These are phyloP conservation scores for Falco columbarius DNA, from an alignment of 2,797 vertebrate species.

Conservation along the genomic window DNA sequence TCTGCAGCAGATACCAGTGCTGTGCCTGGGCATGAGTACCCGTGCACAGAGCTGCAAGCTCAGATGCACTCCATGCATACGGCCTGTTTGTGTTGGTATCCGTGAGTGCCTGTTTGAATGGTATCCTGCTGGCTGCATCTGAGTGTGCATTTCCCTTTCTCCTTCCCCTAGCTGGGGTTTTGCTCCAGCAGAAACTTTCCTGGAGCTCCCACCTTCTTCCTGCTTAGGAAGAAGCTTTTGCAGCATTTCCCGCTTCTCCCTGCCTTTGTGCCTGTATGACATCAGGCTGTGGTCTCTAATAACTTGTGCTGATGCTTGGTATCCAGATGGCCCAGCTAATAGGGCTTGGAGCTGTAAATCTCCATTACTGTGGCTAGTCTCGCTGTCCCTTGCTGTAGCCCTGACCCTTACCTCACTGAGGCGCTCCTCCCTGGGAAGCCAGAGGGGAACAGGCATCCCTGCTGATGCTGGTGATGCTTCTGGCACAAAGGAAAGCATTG, in stretches of 20 bases:
- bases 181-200: neutral
- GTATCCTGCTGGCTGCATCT: too few species aligned
- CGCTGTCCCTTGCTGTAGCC: neutral
- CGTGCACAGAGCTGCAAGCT: accelerated
- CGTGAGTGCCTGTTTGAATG: accelerated
- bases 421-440: neutral
- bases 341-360: slow-evolving; percentile 53
- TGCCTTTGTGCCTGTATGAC: neutral
- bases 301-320: neutral
- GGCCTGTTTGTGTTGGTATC: accelerated
- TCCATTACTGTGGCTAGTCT: slow-evolving; percentile 10
- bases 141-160: neutral
- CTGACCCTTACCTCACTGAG: neutral
- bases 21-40: neutral
- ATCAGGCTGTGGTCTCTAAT: neutral
- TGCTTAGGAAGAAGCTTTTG: neutral
- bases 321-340: slow-evolving; percentile 65
- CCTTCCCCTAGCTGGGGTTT: neutral
- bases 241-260: neutral
- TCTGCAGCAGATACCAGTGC: neutral
- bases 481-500: neutral
- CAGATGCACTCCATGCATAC: neutral
- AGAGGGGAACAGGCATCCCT: neutral
- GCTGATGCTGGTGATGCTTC: neutral
- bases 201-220: neutral